Evolutionary conservation across 2,797 vertebrate genomes (phyloP).

Genomic region (Catharus ustulatus): DNA sequence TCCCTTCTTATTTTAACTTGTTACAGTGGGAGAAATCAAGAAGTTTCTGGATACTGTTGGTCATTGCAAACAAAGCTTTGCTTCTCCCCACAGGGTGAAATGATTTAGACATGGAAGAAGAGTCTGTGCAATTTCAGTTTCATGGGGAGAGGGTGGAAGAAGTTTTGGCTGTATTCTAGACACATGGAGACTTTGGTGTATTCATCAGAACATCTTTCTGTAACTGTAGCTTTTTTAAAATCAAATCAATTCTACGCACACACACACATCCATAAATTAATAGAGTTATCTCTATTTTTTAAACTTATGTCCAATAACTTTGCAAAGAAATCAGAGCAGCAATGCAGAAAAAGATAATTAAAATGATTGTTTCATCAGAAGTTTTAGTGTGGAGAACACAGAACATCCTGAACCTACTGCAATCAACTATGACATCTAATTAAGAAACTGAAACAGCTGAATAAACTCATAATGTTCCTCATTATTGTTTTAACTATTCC

Average conservation of each 20-base stretch:
- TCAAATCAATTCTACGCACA: neutral
- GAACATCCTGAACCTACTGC: neutral
- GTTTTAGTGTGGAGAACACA: neutral
- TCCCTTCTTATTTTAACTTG: fast-evolving
- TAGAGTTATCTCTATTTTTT: neutral
- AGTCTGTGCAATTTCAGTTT: neutral
- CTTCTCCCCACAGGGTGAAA: neutral
- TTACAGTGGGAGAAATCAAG: neutral
- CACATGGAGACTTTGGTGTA: neutral
- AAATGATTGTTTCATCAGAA: conserved; percentile 12
- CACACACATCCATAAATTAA: neutral
- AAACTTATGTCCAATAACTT: neutral
- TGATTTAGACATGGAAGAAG: neutral
- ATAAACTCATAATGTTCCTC: conserved; percentile 8
- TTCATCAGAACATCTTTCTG: neutral
- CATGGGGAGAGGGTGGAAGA: neutral
- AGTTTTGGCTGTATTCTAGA: neutral
- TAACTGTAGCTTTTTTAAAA: neutral
- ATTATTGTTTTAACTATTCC: neutral
- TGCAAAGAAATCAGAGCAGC: neutral
- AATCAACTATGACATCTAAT: conserved; percentile 52
- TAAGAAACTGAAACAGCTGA: conserved; percentile 34
- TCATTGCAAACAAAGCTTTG: neutral
- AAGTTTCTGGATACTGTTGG: neutral
- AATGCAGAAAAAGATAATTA: conserved; percentile 38